Evolutionary conservation across 2,113 vertebrate genomes (phyloP).

Genomic region (Cynocephalus volans): DNA sequence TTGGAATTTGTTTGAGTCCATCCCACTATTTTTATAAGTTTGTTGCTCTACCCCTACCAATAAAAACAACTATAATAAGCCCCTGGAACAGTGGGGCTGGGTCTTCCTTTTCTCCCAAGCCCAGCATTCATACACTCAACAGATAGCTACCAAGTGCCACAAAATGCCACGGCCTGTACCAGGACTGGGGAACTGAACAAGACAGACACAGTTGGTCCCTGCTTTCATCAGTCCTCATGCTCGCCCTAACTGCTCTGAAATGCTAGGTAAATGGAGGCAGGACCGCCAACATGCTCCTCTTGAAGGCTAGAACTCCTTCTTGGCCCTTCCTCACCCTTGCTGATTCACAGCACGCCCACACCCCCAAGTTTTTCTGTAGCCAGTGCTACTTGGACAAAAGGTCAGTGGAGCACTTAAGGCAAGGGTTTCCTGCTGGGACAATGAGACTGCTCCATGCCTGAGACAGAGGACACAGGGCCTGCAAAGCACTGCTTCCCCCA

Average conservation of each 20-base stretch:
- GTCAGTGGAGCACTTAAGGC: not conserved
- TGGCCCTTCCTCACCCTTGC: not conserved
- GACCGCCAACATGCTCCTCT: not conserved
- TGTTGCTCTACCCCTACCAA: not conserved
- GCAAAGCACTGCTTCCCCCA: not conserved
- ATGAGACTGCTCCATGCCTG: not conserved
- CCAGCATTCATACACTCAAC: not conserved
- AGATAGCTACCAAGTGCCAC: not conserved
- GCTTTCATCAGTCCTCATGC: not conserved
- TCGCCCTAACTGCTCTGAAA: not conserved
- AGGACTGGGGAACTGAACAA: not conserved
- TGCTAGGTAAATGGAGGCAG: not conserved
- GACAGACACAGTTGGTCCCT: not conserved
- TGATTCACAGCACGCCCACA: not conserved
- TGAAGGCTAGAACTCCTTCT: not conserved
- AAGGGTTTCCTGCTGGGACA: not conserved
- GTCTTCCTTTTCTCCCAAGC: not conserved
- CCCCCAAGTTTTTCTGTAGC: not conserved
- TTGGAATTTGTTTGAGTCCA: conserved; percentile 26
- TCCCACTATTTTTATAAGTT: not conserved
- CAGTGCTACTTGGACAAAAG: not conserved
- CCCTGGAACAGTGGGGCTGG: not conserved
- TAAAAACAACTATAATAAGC: not conserved
- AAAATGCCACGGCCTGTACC: not conserved
- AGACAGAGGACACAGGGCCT: not conserved